A percentile compares a stretch with the other conserved stretches of the same genome.
Conservation (phyloP, 2,888 invertebrate species). For the Nephrotoma appendiculata region DNA sequence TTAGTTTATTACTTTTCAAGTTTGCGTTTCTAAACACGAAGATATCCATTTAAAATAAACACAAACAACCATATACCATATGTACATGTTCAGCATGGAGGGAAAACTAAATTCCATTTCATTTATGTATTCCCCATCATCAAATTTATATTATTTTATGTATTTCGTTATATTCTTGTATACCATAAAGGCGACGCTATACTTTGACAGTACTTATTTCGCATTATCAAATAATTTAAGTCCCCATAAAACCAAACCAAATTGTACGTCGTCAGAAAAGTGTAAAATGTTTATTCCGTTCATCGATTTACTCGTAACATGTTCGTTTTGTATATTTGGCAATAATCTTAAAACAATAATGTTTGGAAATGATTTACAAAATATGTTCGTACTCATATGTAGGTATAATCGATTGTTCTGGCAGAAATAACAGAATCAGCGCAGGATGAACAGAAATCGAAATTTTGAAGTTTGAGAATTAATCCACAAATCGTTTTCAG, state of each 20-base stretch:
- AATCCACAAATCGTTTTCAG: not conserved
- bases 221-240: not conserved
- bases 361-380: not conserved
- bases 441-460: not conserved
- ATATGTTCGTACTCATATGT: not conserved
- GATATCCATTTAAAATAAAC: no score
- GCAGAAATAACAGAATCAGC: not conserved
- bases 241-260: not conserved
- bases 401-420: not conserved
- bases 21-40: no score
- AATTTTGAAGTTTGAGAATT: not conserved
- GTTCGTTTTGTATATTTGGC: not conserved
- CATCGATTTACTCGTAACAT: not conserved
- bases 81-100: no score
- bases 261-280: not conserved
- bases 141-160: not conserved
- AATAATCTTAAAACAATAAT: not conserved
- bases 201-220: not conserved
- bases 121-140: not conserved
- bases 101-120: not conserved
- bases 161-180: not conserved
- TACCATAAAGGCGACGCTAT: not conserved
- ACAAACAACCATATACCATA: no score
- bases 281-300: not conserved
- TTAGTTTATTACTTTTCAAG: no score